Evolutionary conservation across 2,113 vertebrate species (phyloP), one percentile per base, ranked within the genome.

Genomic region (Hucho hucho): DNA sequence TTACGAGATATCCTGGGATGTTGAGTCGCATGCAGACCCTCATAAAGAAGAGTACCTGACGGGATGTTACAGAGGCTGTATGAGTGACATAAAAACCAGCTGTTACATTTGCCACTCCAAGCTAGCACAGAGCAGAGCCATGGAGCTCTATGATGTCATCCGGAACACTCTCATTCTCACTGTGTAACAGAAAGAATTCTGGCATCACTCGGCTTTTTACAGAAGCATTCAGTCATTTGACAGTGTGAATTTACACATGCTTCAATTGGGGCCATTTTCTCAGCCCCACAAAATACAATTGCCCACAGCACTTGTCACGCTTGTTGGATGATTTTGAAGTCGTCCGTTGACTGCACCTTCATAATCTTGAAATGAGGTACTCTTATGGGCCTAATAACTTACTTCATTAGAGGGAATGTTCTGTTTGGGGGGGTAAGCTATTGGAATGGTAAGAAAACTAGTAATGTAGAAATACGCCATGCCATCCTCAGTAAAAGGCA

Each of bases 401-500:
- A 75, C 63, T 78, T 81, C 64, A 74, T 85, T 81, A 81, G 61
- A 75, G 46, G 49, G 74, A 72, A 61, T 81, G 78, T 75, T 69
- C 56, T 37, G 66, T 59, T 75, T 75, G 29, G 29, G 29, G 29
- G 9, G 29, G 11, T 5, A 32, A 32, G 32, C 6, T 12, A 63
- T 25, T 65, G 61, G 3, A 73, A 25, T 1, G 37, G 3, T 87
- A 88, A 91, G 91, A 91, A 78, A 84, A 81, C 74, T 75, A 25
- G 64, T 81, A 77, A 85, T 76, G 68, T 72, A 72, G 58, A 79
- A 75, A 78, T 88, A 89, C 47, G 85, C 90, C 68, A 83, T 94
- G 90, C 92, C 91, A 94, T 90, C 91, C 87, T 70, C 84, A 92
- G 94, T 94, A 92, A 93, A 91, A 81, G 78, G 88, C 82, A 90